Evolutionary conservation across 2,113 vertebrate species (phyloP).

Genomic region (Pelusios castaneus): DNA sequence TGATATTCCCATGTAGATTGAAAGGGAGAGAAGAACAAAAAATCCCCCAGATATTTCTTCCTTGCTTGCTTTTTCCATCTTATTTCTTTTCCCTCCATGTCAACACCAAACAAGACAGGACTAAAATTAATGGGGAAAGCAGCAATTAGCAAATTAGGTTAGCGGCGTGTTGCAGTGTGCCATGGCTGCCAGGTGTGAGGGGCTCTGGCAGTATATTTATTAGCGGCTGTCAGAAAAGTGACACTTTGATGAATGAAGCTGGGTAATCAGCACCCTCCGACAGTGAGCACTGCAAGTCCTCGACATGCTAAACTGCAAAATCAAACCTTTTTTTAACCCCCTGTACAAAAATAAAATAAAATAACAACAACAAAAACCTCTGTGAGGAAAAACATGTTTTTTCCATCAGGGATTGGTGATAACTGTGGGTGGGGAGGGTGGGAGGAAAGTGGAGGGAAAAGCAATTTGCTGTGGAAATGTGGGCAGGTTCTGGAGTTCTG

Average conservation of each 20-base stretch:
- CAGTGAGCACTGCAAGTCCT: slow-evolving; percentile 95
- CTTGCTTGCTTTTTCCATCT: slow-evolving; percentile 72
- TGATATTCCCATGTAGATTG: slow-evolving; percentile 34
- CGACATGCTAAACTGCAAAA: slow-evolving; percentile 90
- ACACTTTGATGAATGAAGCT: slow-evolving; percentile 99
- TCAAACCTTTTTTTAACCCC: slow-evolving; percentile 76
- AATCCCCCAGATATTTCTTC: slow-evolving; percentile 65
- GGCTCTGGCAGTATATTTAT: slow-evolving; percentile 99
- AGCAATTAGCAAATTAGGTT: slow-evolving; percentile 99
- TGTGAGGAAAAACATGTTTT: background rate
- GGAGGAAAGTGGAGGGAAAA: background rate
- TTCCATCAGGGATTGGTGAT: slow-evolving; percentile 6
- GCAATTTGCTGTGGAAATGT: background rate
- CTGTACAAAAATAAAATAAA: slow-evolving; percentile 58
- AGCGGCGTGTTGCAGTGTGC: slow-evolving; percentile 89
- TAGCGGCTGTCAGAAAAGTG: slow-evolving; percentile 99
- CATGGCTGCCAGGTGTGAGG: slow-evolving; percentile 95
- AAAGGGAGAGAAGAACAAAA: slow-evolving; percentile 18
- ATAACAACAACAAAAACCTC: background rate
- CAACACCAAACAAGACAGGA: slow-evolving; percentile 93
- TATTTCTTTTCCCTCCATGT: slow-evolving; percentile 80
- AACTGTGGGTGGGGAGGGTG: background rate
- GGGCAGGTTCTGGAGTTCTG: background rate
- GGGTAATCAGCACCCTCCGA: slow-evolving; percentile 97
- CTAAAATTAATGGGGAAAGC: slow-evolving; percentile 96